Evolutionary conservation across 2,888 invertebrate genomes (phyloP).

Genomic region (Acanthosepion esculentum): DNA sequence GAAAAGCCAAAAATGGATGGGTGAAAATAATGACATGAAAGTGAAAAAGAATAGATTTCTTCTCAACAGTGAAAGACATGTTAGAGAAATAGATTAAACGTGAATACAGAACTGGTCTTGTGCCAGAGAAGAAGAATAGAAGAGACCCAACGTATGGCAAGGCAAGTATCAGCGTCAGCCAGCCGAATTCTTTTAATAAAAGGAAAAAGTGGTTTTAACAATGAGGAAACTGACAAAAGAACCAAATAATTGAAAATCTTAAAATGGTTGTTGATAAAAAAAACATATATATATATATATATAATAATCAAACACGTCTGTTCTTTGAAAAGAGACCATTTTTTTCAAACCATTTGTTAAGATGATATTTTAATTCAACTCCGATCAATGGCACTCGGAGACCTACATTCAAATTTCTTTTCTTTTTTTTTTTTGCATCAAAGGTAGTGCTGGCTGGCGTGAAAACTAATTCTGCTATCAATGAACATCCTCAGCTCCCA

Average conservation of each 20-base stretch:
- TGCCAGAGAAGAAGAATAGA: neutral
- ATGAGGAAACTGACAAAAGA: neutral
- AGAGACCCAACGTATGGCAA: neutral
- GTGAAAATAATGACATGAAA: neutral
- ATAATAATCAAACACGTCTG: neutral
- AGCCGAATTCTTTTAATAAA: neutral
- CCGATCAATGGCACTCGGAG: neutral
- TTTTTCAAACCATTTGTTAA: neutral
- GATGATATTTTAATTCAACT: neutral
- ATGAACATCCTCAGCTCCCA: neutral
- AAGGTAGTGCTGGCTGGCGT: neutral
- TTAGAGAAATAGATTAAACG: neutral
- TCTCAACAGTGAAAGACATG: neutral
- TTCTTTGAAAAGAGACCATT: neutral
- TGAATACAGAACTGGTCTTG: neutral
- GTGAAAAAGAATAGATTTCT: neutral
- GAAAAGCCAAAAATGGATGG: neutral
- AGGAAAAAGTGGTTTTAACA: neutral
- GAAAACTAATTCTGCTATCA: neutral
- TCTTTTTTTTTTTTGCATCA: neutral
- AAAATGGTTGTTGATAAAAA: neutral
- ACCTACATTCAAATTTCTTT: neutral
- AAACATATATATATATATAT: neutral
- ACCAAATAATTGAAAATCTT: slow-evolving; percentile 18
- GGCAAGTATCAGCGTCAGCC: neutral